Conservation (phyloP, 2,797 vertebrate genomes). For the Apodemus agrarius region DNA sequence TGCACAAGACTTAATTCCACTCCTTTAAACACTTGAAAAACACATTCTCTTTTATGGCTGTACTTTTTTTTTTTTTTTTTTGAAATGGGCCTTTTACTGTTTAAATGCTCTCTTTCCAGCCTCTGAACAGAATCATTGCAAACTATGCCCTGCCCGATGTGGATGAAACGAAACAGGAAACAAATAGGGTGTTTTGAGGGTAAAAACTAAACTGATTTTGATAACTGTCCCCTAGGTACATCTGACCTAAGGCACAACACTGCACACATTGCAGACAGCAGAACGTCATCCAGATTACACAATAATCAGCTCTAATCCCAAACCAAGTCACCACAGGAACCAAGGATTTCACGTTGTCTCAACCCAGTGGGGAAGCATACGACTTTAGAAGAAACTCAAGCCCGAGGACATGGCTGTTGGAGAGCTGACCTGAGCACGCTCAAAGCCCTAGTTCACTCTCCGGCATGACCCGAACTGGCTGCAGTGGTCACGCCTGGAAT, state of each 20-base stretch:
- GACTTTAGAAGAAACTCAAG: neutral
- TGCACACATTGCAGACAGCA: neutral
- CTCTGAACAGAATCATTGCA: neutral
- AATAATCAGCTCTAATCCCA: neutral
- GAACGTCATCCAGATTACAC: neutral
- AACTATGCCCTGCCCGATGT: neutral
- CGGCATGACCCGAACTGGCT: no score
- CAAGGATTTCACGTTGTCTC: neutral
- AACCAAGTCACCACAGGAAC: neutral
- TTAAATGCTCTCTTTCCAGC: slow-evolving; percentile 15
- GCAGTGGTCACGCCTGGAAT: neutral
- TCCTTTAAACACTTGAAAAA: neutral
- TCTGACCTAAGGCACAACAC: neutral
- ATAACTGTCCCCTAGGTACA: neutral
- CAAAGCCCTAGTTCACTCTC: neutral
- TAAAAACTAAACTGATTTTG: neutral
- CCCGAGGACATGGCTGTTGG: neutral
- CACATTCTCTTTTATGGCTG: neutral
- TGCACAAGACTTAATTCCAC: neutral
- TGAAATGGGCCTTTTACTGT: neutral
- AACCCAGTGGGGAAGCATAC: neutral
- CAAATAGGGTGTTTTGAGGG: neutral
- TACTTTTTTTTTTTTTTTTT: neutral
- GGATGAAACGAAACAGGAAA: neutral
- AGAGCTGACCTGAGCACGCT: no score